Base-by-base conservation (phyloP, 92 coral and sea anemone genomes). In the Diadumene lineata region DNA sequence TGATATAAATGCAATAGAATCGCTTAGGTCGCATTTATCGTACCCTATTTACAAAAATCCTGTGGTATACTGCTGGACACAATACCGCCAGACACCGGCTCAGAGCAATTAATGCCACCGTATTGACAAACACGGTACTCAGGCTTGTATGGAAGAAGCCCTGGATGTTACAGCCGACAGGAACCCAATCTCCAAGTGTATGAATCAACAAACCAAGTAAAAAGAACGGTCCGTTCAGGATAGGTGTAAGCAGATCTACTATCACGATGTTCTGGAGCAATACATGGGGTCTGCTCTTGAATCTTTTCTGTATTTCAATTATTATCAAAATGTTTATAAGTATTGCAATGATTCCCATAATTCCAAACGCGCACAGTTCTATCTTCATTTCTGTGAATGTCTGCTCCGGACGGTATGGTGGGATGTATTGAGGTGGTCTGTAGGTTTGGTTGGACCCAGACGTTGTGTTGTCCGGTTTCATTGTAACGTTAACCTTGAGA, bases 61-160 rank as follows among this genome's bases (percentile, higher is more conserved):
- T 73, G 50, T 31, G 51, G 30, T 73, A 73, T 1, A 58, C 9
- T 19, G 15, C 48, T 23, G 78, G 78, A 18, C 34, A 17, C 7
- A 9, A 62, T n/a, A 9, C 7, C 9, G 63, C 50, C 66, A 56
- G n/a, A 23, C 16, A 34, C 28, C 78, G 31, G 23, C 66, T 73
- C 27, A 22, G 31, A 19, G 78, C 78, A 34, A 73, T 57, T 30
- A 73, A 30, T 0, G 78, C 0, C 51, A 73, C 78, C n/a, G 25
- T 73, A 68, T 58, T 56, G 2, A 73, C 28, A 57, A 73, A 73
- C 28, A 57, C 78, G 16, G 61, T 32, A 18, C 30, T 22, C 50
- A 73, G 55, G 24, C 30, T 33, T 4, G 61, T 46, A 53, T 73
- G 78, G n/a, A 73, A 58, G 24, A 73, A 73, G 0, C 78, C 78